Evolutionary conservation across 1,140 invertebrate species (phyloP).

Genomic region (Antheraea pernyi): DNA sequence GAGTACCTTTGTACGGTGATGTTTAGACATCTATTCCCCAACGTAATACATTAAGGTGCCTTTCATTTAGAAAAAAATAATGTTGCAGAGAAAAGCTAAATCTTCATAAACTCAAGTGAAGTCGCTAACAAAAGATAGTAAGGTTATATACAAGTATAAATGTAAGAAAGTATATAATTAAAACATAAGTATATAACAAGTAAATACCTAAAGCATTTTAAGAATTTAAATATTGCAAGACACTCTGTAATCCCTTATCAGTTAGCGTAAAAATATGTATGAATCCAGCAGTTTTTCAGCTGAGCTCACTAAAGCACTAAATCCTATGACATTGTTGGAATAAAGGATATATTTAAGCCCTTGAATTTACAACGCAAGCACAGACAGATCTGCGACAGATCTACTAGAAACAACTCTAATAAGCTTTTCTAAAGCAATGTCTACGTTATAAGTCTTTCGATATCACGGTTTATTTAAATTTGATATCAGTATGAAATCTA

Average conservation of each 20-base stretch:
- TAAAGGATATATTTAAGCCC: constrained; percentile 17
- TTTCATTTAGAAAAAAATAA: too few species aligned
- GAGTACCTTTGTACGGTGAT: too few species aligned
- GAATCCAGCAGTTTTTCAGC: constrained; percentile 10
- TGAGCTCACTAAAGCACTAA: constrained; percentile 13
- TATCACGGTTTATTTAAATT: not conserved
- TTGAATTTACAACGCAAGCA: constrained; percentile 4
- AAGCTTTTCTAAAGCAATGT: not conserved
- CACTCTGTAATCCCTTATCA: constrained; percentile 9
- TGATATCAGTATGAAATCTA: not conserved
- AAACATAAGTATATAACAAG: not conserved
- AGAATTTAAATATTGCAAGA: constrained; percentile 3
- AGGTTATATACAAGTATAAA: too few species aligned
- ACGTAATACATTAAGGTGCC: too few species aligned
- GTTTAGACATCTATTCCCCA: too few species aligned
- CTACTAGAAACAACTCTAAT: not conserved
- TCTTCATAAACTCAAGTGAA: too few species aligned
- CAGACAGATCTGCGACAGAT: not conserved
- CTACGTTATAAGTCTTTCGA: not conserved
- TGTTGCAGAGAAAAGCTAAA: too few species aligned
- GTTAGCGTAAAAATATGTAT: constrained; percentile 16
- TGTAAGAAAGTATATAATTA: too few species aligned
- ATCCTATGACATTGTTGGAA: constrained; percentile 3
- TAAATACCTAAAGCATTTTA: not conserved
- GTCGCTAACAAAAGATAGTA: too few species aligned